Percentiles rank a stretch among this genome's conserved stretches.
Evolutionary conservation across 2,113 vertebrate species (phyloP).

Genomic region (Catharus minimus): DNA sequence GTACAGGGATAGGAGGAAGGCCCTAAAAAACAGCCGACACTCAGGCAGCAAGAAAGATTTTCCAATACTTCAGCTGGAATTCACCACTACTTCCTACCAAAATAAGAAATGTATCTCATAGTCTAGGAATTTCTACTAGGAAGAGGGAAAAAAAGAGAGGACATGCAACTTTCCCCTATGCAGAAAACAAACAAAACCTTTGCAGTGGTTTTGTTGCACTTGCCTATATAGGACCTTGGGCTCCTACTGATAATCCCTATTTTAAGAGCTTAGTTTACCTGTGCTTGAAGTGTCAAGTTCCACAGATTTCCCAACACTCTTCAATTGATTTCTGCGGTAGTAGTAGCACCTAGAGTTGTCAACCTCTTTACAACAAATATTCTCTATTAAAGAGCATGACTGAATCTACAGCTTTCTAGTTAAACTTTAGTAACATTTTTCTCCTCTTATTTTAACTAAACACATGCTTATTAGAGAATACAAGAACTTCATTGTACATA

Average conservation of each 20-base stretch:
- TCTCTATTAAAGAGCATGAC: not conserved
- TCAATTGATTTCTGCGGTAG: not conserved
- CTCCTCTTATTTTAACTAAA: not conserved
- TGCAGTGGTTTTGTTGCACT: not conserved
- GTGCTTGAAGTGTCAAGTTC: not conserved
- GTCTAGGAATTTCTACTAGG: constrained; percentile 61
- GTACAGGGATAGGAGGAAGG: not conserved
- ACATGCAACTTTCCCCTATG: not conserved
- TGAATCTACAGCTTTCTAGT: not conserved
- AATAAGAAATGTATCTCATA: constrained; percentile 31
- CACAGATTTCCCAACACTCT: not conserved
- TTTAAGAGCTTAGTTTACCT: not conserved
- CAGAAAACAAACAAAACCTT: not conserved
- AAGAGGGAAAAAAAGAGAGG: not conserved
- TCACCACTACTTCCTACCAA: constrained; percentile 36
- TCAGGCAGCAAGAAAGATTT: constrained; percentile 46
- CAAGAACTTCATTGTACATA: not conserved
- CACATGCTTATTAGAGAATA: not conserved
- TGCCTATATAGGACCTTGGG: not conserved
- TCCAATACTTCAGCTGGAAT: constrained; percentile 64
- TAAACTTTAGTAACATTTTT: not conserved
- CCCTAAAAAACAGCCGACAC: constrained; percentile 1
- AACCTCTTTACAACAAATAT: not conserved
- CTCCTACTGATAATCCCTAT: not conserved
- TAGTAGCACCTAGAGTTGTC: not conserved